These are phyloP conservation scores for Coluber constrictor DNA, from an alignment of 2,797 vertebrate species.

Conservation along the genomic window DNA sequence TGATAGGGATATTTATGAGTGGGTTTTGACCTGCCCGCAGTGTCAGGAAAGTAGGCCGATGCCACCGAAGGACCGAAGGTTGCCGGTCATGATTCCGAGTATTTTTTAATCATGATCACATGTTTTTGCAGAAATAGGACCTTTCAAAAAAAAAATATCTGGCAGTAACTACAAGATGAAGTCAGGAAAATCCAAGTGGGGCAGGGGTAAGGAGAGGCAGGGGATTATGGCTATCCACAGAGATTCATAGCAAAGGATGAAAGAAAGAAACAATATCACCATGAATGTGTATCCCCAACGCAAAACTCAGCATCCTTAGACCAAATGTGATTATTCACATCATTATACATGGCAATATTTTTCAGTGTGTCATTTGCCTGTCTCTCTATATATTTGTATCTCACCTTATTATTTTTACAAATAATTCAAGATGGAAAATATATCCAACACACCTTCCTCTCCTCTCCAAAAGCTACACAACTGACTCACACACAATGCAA, in stretches of 20 bases:
- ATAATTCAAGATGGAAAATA: too few species aligned
- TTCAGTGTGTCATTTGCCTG: background rate
- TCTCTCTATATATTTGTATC: too few species aligned
- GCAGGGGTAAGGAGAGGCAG: background rate
- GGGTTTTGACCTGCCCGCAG: too few species aligned
- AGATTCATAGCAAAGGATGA: background rate
- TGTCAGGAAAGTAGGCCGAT: rapidly evolving
- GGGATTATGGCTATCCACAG: too few species aligned
- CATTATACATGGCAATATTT: background rate
- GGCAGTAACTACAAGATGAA: background rate
- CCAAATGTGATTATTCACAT: background rate
- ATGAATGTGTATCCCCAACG: background rate
- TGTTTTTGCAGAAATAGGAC: background rate
- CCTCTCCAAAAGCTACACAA: too few species aligned
- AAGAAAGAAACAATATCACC: background rate
- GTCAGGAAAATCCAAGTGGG: background rate
- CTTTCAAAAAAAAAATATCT: background rate
- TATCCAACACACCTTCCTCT: too few species aligned
- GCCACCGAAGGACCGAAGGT: too few species aligned
- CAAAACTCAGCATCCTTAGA: background rate
- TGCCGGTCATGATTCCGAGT: too few species aligned
- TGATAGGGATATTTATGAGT: too few species aligned
- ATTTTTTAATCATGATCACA: too few species aligned
- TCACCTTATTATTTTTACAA: too few species aligned
- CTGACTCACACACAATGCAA: too few species aligned